Percentiles rank a stretch among this genome's conserved stretches.
Conservation (phyloP, 2,888 invertebrate genomes). For the Chironomus tentans region DNA sequence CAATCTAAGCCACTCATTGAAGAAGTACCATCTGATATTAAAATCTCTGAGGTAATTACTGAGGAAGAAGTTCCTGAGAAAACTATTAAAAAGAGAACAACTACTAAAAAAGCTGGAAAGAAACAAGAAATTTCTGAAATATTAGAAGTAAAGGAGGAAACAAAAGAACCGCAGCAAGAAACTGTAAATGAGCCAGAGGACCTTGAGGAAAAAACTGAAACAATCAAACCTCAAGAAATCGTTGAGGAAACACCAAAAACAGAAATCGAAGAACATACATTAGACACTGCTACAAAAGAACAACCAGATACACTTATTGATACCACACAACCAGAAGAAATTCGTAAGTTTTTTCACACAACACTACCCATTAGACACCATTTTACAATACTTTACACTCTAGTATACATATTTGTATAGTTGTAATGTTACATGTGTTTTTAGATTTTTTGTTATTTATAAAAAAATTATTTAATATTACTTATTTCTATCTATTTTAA, state of each 20-base stretch:
- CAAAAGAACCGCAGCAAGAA: constrained; percentile 34
- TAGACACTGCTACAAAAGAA: neutral
- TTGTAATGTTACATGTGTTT: neutral
- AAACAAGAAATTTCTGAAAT: constrained; percentile 36
- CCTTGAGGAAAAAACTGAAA: constrained; percentile 30
- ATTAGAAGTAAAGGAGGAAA: constrained; percentile 39
- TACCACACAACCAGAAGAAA: neutral
- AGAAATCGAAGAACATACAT: neutral
- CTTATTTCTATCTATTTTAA: constrained; percentile 26
- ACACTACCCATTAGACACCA: neutral
- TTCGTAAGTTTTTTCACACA: neutral
- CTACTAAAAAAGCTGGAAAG: neutral
- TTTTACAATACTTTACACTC: too few species aligned
- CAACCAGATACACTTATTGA: neutral
- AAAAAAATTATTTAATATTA: neutral
- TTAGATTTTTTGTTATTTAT: neutral
- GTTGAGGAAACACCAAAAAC: constrained; percentile 31
- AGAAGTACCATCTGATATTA: constrained; percentile 29
- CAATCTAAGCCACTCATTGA: constrained; percentile 7
- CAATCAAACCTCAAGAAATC: constrained; percentile 32
- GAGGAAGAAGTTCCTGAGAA: constrained; percentile 34
- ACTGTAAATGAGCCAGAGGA: constrained; percentile 26
- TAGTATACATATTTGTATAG: too few species aligned
- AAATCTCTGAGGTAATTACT: constrained; percentile 36
- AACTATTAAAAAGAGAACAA: constrained; percentile 28